Percentiles rank a stretch among this genome's conserved stretches.
phyloP scores from a whole-genome alignment of 2,888 invertebrate species.

The Stegana nigrithorax region DNA sequence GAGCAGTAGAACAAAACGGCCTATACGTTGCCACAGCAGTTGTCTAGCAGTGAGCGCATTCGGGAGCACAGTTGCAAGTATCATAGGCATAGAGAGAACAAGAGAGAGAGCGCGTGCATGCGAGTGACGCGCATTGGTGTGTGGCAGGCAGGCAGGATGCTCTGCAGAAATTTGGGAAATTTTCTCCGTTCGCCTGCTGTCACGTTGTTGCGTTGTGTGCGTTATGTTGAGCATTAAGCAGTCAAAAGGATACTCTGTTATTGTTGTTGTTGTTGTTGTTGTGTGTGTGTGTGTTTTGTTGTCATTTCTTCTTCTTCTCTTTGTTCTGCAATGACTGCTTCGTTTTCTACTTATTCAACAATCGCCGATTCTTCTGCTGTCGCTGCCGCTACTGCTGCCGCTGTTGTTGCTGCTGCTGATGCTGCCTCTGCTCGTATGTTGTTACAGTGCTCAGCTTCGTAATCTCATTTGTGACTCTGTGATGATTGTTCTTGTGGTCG shows the following conservation, averaged over 20 bases:
- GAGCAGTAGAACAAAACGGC: slow-evolving; percentile 31
- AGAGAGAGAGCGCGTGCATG: slow-evolving; percentile 23
- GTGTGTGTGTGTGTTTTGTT: slow-evolving; percentile 10
- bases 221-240: slow-evolving; percentile 49
- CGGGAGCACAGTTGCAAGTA: background rate
- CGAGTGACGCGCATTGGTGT: background rate
- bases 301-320: slow-evolving; percentile 39
- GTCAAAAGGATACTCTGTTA: slow-evolving; percentile 32
- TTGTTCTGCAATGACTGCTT: too few relatives aligned
- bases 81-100: slow-evolving; percentile 12
- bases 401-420: too few relatives aligned
- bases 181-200: slow-evolving; percentile 33
- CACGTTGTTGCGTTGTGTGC: slow-evolving; percentile 16
- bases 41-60: too few relatives aligned
- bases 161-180: slow-evolving; percentile 32
- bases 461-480: slow-evolving; percentile 16
- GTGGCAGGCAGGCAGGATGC: background rate
- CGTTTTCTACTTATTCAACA: too few relatives aligned
- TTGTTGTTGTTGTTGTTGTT: slow-evolving; percentile 19
- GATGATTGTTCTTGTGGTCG: slow-evolving; percentile 3
- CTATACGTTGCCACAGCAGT: background rate
- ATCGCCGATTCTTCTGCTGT: background rate
- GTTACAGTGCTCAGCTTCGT: slow-evolving; percentile 15
- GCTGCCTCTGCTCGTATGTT: too few relatives aligned
- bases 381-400: slow-evolving; percentile 22